Conservation (phyloP, 2,888 invertebrate genomes). For the Himalopsyche japonica region DNA sequence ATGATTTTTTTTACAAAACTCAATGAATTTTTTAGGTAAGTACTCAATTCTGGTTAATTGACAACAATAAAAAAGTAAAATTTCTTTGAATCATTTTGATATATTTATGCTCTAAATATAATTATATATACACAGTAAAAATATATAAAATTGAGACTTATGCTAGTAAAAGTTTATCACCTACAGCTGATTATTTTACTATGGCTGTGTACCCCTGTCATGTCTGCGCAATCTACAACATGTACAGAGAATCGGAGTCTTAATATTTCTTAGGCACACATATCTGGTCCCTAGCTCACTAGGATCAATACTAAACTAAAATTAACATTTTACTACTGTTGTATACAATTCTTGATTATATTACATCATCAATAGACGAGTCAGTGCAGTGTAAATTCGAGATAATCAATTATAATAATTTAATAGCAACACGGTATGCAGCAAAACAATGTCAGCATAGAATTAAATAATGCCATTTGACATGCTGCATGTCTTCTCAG, state of each 20-base stretch:
- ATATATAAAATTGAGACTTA: constrained; percentile 18
- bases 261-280: background rate
- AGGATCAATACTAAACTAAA: background rate
- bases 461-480: too few relatives aligned
- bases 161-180: background rate
- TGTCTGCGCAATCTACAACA: background rate
- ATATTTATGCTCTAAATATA: background rate
- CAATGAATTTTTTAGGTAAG: too few relatives aligned
- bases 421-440: too few relatives aligned
- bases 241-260: background rate
- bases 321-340: background rate
- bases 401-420: too few relatives aligned
- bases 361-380: too few relatives aligned
- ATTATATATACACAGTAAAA: constrained; percentile 20
- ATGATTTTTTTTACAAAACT: too few relatives aligned
- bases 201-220: background rate
- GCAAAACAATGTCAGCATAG: too few relatives aligned
- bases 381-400: too few relatives aligned
- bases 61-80: background rate
- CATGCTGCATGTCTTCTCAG: too few relatives aligned
- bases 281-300: background rate
- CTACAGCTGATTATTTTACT: background rate
- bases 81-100: background rate
- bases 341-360: background rate
- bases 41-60: background rate